Evolutionary conservation across 2,113 vertebrate genomes (phyloP), one percentile per base, ranked within the genome.

Genomic region (Guaruba guarouba): DNA sequence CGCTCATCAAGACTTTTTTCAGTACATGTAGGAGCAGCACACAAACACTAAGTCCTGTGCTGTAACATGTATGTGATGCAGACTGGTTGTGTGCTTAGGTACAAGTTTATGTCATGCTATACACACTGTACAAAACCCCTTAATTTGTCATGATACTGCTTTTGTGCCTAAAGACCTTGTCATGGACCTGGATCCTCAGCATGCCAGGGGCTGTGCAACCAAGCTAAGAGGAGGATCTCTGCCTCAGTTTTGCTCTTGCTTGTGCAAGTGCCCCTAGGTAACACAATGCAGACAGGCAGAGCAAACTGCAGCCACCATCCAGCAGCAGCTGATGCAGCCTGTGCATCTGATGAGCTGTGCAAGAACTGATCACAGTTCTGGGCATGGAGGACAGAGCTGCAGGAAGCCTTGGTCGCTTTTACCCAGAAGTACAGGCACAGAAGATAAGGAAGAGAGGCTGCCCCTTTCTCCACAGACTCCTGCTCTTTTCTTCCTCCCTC

Each of bases 51-150:
- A 17, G n/a, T 7, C 46, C 73, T 59, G 61, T 39, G 11, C 27
- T 57, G 71, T 12, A 29, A 23, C 31, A 6, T 0, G 27, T 12
- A 11, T 0, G 0, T 4, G 63, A 41, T 23, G n/a, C 49, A 69
- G 35, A 29, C 4, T 1, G 31, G 7, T 4, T 23, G 18, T 37
- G 48, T 9, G 48, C 64, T 80, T 5, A n/a, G 12, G 11, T n/a
- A 29, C 10, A 22, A 15, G 51, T 23, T 81, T 19, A 23, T 52
- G 19, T 35, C 27, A 5, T 5, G 10, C 23, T 79, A 18, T 7
- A n/a, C 25, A 59, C 15, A 11, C 43, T 7, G 4, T 43, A 52
- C 52, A 75, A 46, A 75, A 6, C 2, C 16, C 22, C 13, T 44
- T 7, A 9, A 27, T 52, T 77, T 3, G 0, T 19, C 62, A 44